These are phyloP conservation scores for Campylomormyrus numenius DNA, from an alignment of 2,113 vertebrate genomes.

Conservation along the genomic window DNA sequence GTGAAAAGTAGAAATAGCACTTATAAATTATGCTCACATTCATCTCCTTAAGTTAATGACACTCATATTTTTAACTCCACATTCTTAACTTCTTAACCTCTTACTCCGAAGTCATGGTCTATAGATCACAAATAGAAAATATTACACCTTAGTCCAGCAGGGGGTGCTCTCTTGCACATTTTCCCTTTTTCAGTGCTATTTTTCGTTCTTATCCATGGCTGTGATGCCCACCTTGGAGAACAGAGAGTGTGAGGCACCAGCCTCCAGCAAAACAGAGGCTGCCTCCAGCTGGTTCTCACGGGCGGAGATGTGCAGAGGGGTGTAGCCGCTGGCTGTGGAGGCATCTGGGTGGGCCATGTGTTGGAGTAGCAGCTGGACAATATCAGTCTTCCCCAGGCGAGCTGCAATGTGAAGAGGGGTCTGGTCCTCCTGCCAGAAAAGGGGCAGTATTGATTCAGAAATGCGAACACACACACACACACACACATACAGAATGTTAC, in stretches of 20 bases:
- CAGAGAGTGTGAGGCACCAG: conserved; percentile 64
- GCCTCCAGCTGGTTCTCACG: conserved; percentile 76
- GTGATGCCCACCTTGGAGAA: background rate
- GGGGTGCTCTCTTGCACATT: background rate
- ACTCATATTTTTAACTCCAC: background rate
- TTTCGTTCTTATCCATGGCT: background rate
- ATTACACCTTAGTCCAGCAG: background rate
- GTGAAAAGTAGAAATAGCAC: background rate
- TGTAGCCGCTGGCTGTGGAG: conserved; percentile 72
- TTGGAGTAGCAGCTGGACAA: conserved; percentile 72
- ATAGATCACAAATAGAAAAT: background rate
- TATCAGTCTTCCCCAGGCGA: conserved; percentile 74
- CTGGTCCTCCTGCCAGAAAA: conserved; percentile 67
- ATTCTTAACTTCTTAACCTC: background rate
- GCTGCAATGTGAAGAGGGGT: conserved; percentile 76
- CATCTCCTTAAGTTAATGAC: background rate
- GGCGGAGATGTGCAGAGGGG: conserved; percentile 75
- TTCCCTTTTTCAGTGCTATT: background rate
- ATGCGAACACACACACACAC: background rate
- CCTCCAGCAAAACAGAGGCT: conserved; percentile 67
- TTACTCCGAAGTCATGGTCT: background rate
- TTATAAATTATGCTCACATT: background rate
- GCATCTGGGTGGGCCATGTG: conserved; percentile 76
- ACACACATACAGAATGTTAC: background rate
- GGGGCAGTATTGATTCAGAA: background rate